phyloP scores from a whole-genome alignment of 2,797 vertebrate species.

The Helicolenus hilgendorfi region DNA sequence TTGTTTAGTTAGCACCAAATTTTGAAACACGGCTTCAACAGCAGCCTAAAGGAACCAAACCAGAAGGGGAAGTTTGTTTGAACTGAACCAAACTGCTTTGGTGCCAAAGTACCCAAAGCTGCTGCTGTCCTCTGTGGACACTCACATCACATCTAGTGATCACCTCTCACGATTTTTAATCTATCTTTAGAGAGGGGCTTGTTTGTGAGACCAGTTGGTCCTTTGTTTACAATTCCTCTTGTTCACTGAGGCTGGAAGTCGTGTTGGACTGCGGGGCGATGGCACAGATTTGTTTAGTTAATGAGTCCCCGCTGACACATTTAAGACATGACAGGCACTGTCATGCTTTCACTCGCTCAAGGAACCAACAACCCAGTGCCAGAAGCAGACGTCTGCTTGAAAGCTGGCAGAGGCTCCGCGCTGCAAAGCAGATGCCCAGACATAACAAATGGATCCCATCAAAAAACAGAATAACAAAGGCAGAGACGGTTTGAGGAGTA shows the following conservation, averaged over 20 bases:
- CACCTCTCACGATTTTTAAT: background rate
- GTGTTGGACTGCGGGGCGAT: slow-evolving; percentile 61
- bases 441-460: slow-evolving; percentile 71
- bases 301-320: slow-evolving; percentile 87
- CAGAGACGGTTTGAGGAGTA: slow-evolving; percentile 51
- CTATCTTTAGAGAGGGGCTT: slow-evolving; percentile 17
- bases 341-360: slow-evolving; percentile 80
- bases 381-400: slow-evolving; percentile 76
- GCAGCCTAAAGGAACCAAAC: background rate
- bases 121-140: background rate
- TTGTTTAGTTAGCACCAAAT: background rate
- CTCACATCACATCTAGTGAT: background rate
- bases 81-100: background rate
- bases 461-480: slow-evolving; percentile 72
- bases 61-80: background rate
- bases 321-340: slow-evolving; percentile 81
- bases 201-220: slow-evolving; percentile 37
- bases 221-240: slow-evolving; percentile 64
- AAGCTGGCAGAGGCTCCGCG: slow-evolving; percentile 69
- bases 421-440: slow-evolving; percentile 76
- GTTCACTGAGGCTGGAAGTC: slow-evolving; percentile 59
- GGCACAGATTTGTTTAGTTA: slow-evolving; percentile 85
- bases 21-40: background rate
- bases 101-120: background rate
- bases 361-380: slow-evolving; percentile 73